Evolutionary conservation across 2,888 invertebrate genomes (phyloP).

Genomic region (Drosophila paranaensis): DNA sequence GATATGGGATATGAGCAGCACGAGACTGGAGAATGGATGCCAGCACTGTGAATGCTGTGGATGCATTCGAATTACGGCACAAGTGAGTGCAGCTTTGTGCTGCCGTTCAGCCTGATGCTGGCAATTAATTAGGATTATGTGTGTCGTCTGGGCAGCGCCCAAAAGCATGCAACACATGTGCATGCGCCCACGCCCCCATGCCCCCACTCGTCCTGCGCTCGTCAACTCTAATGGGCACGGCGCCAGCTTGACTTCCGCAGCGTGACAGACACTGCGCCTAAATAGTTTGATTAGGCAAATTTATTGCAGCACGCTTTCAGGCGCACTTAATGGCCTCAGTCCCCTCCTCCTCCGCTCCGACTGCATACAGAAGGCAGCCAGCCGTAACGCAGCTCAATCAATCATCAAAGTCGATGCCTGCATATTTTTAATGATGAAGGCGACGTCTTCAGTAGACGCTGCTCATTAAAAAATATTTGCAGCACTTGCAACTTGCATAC

Average conservation of each 20-base stretch:
- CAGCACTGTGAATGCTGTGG: constrained; percentile 34
- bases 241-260: constrained; percentile 70
- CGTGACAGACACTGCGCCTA: constrained; percentile 60
- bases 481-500: constrained; percentile 26
- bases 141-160: constrained; percentile 67
- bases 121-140: constrained; percentile 82
- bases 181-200: constrained; percentile 6
- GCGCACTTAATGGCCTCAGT: constrained; percentile 61
- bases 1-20: constrained; percentile 4
- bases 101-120: constrained; percentile 51
- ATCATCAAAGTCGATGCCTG: constrained; percentile 57
- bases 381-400: constrained; percentile 56
- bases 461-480: constrained; percentile 64
- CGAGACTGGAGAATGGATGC: constrained; percentile 16
- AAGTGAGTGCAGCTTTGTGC: constrained; percentile 48
- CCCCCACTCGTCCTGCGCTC: constrained; percentile 12
- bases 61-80: constrained; percentile 53
- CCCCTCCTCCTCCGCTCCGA: neutral
- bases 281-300: constrained; percentile 79
- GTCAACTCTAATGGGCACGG: constrained; percentile 33
- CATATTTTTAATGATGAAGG: constrained; percentile 62
- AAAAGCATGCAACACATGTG: constrained; percentile 71
- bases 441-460: constrained; percentile 29
- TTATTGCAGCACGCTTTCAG: constrained; percentile 61
- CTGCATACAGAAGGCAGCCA: constrained; percentile 24